Base-by-base conservation (phyloP, 2,797 vertebrate species). In the Triplophysa bombifrons region DNA sequence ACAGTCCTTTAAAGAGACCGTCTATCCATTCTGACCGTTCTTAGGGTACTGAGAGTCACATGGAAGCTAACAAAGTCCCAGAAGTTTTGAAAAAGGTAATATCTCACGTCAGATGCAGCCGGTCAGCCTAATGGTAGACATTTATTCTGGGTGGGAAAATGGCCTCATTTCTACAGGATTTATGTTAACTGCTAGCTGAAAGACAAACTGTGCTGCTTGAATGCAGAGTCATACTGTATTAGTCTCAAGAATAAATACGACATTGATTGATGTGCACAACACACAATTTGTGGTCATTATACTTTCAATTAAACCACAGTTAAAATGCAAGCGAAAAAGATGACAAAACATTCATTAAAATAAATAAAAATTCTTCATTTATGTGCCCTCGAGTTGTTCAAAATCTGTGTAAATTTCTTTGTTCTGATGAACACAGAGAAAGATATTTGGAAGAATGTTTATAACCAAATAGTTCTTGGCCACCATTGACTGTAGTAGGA, bases 241-340 rank as follows among this genome's bases (percentile, higher is more conserved):
- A 63, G 76, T 77, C 64, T 76, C 41, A 64, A 81, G 80, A 44
- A 72, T 81, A 86, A 91, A 84, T 55, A 83, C 83, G 84, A 82
- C 80, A 72, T 74, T 4, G 71, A 86, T 22, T 83, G 65, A 77
- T 83, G 86, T 84, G 82, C 84, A 80, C 48, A 25, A 83, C 67
- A 83, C 72, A 67, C 78, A 69, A 81, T 69, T 84, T 81, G 85
- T 90, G 86, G 82, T 73, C 80, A 80, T 83, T 86, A 86, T 80
- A 70, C 80, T 74, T 83, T 82, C 85, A 90, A 89, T 82, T 83
- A 87, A 84, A 80, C 79, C 86, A 88, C 74, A 83, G 85, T 83
- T 75, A 76, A 60, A 61, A 75, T 87, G 85, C 82, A 87, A 79
- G 63, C 8, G 22, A 51, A 76, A 76, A 75, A 86, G 82, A 87